Evolutionary conservation across 2,113 vertebrate genomes (phyloP), one percentile per base, ranked within the genome.

Genomic region (Synodontis membranacea): DNA sequence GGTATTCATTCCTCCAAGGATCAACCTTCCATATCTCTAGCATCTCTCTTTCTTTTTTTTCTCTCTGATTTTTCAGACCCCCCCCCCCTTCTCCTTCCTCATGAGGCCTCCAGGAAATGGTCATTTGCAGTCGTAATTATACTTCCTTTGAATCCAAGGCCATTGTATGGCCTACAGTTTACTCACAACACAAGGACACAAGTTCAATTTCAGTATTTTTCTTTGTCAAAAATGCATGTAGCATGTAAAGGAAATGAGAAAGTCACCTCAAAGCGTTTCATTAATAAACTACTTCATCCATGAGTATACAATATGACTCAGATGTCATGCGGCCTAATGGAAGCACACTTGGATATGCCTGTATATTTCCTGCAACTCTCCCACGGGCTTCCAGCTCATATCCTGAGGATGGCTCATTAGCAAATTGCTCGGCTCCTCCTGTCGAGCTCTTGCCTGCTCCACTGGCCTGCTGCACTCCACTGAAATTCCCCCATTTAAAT

Each of bases 71-170:
- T 28, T 80, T 31, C 28, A 85, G 14, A 34, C 12, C 31, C 37
- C 25, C 66, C 25, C 66, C 52, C 72, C 83, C 64, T 14, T 17
- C 37, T 46, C 50, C 64, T 83, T 64, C 66, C 42, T 56, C 37
- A 28, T 25, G 60, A 87, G 80, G 86, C 80, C 81, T 86, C 17
- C 83, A 90, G 89, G 88, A 91, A 87, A 83, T 84, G 46, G 58
- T 82, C 84, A 84, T 80, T 84, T 82, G 62, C 25, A 79, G 84
- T 78, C 60, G 39, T 80, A 82, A 72, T 89, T 76, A 84, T n/a
- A 82, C 86, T 83, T 89, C 39, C 76, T 78, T 84, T 76, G 60
- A 64, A 50, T 64, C 82, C 62, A 80, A 89, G 60, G 74, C 72
- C 64, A 87, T 62, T 74, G 76, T 81, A 83, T 82, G 8, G 5